Evolutionary conservation across 2,797 vertebrate genomes (phyloP).

Genomic region (Dryobates pubescens): DNA sequence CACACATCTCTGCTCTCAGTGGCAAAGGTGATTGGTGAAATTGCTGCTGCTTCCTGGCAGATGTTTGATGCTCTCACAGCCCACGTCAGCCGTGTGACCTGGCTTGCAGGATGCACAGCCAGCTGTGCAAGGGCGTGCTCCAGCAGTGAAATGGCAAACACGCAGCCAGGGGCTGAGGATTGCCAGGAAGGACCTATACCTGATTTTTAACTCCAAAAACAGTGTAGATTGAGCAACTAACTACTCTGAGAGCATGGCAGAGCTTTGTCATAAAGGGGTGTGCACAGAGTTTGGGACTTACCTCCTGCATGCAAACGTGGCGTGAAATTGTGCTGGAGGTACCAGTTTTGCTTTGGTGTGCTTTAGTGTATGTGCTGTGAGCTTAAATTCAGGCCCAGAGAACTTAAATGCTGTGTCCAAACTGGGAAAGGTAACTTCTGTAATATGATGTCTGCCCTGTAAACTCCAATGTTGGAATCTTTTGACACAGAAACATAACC

Average conservation of each 20-base stretch:
- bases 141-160: neutral
- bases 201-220: neutral
- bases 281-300: rapidly evolving
- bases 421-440: neutral
- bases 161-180: neutral
- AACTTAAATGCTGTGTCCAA: neutral
- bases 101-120: rapidly evolving
- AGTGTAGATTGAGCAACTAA: neutral
- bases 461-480: neutral
- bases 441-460: rapidly evolving
- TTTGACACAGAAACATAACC: neutral
- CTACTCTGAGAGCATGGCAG: rapidly evolving
- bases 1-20: neutral
- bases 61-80: neutral
- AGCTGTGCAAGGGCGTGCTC: neutral
- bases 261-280: rapidly evolving
- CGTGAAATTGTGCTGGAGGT: neutral
- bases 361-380: neutral
- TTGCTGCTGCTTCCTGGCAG: neutral
- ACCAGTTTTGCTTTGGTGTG: neutral
- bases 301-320: neutral
- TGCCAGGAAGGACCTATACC: neutral
- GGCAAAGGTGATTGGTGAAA: neutral
- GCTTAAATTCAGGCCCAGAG: neutral
- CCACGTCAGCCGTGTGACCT: rapidly evolving